Conservation (phyloP, 2,888 invertebrate species). For the Margaritifera margaritifera region DNA sequence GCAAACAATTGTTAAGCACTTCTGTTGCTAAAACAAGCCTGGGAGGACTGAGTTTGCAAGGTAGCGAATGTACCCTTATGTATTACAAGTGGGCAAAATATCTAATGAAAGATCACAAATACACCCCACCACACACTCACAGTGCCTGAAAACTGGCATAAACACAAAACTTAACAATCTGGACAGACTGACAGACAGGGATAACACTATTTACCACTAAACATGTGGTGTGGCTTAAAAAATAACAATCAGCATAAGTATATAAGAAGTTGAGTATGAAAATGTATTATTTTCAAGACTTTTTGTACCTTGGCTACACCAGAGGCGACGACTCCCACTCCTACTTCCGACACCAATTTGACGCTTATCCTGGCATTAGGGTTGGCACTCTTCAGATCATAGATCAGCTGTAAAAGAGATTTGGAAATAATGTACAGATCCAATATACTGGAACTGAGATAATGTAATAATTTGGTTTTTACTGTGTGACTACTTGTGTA, state of each 20-base stretch:
- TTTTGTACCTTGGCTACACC: conserved; percentile 91
- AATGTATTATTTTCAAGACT: not conserved
- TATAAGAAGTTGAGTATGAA: not conserved
- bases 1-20: no score
- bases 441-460: not conserved
- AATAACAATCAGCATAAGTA: not conserved
- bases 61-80: no score
- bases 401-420: conserved; percentile 87
- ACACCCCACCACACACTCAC: no score
- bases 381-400: conserved; percentile 98
- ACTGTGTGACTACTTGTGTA: no score
- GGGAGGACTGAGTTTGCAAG: no score
- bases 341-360: conserved; percentile 98
- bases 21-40: no score
- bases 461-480: no score
- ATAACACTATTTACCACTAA: not conserved
- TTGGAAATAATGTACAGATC: not conserved
- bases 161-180: not conserved
- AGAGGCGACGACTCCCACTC: conserved; percentile 98
- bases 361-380: conserved; percentile 96
- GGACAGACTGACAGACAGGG: not conserved
- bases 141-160: not conserved
- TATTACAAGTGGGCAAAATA: no score
- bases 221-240: not conserved
- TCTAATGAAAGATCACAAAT: no score